phyloP scores from a whole-genome alignment of 1,140 invertebrate genomes.

The Drosophila bipectinata region DNA sequence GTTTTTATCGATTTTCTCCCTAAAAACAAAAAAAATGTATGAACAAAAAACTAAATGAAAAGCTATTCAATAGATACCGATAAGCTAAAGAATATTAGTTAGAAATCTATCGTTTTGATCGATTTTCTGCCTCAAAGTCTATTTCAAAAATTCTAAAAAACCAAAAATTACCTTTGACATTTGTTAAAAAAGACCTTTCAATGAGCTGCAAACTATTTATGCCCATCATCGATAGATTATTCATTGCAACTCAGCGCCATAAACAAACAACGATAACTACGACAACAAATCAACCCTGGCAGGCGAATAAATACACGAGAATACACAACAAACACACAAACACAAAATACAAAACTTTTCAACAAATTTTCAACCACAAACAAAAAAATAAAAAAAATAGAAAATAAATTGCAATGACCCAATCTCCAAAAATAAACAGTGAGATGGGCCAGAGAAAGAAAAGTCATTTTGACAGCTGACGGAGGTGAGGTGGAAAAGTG shows the following conservation, averaged over 20 bases:
- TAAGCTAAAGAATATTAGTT: too few relatives aligned
- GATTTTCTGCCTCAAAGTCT: too few relatives aligned
- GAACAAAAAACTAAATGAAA: too few relatives aligned
- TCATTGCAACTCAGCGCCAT: slow-evolving; percentile 7
- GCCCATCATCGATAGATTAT: slow-evolving; percentile 27
- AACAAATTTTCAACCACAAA: slow-evolving; percentile 42
- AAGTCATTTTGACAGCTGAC: slow-evolving; percentile 57
- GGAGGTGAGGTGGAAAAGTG: slow-evolving; percentile 27
- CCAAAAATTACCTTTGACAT: too few relatives aligned
- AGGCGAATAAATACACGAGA: background rate
- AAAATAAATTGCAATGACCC: slow-evolving; percentile 49
- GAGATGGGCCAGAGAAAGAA: slow-evolving; percentile 23
- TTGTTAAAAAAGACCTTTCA: background rate
- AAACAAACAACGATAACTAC: slow-evolving; percentile 15
- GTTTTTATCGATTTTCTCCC: too few relatives aligned
- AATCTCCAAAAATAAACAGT: slow-evolving; percentile 57
- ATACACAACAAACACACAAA: slow-evolving; percentile 7
- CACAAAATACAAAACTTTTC: slow-evolving; percentile 52
- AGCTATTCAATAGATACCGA: too few relatives aligned
- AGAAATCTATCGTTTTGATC: too few relatives aligned
- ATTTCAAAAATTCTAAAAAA: too few relatives aligned
- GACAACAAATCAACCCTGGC: slow-evolving; percentile 17
- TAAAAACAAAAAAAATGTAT: too few relatives aligned
- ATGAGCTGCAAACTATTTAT: slow-evolving; percentile 4
- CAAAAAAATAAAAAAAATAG: slow-evolving; percentile 13